Evolutionary conservation across 2,888 invertebrate genomes (phyloP).

Genomic region (Rhorus exstirpatorius): DNA sequence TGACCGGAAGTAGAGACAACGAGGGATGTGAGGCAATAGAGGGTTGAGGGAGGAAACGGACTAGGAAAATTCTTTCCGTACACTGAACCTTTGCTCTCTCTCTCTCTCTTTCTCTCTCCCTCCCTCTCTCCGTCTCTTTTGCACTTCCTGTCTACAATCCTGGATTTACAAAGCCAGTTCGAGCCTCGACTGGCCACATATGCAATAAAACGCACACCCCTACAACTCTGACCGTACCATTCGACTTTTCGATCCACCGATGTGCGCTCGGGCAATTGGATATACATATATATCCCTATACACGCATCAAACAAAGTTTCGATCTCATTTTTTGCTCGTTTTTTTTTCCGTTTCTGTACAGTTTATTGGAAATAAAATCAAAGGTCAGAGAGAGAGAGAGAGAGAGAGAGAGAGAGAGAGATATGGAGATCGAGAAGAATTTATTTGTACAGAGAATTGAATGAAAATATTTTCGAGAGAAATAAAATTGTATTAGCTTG

Average conservation of each 20-base stretch:
- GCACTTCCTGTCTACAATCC: slow-evolving; percentile 44
- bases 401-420: background rate
- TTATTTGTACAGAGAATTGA: background rate
- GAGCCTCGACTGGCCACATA: slow-evolving; percentile 30
- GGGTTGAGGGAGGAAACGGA: slow-evolving; percentile 22
- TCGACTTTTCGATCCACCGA: slow-evolving; percentile 38
- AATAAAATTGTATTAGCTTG: background rate
- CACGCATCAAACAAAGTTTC: slow-evolving; percentile 23
- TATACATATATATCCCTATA: too few species aligned
- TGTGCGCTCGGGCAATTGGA: slow-evolving; percentile 37
- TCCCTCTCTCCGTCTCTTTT: slow-evolving; percentile 6
- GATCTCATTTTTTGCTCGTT: slow-evolving; percentile 18
- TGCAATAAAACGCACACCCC: slow-evolving; percentile 51
- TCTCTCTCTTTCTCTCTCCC: slow-evolving; percentile 21
- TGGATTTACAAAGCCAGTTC: slow-evolving; percentile 54
- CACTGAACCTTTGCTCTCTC: slow-evolving; percentile 39
- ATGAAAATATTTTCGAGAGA: slow-evolving; percentile 8
- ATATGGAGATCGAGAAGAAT: too few species aligned
- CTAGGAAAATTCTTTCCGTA: slow-evolving; percentile 49
- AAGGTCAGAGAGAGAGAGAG: background rate
- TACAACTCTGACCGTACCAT: slow-evolving; percentile 31
- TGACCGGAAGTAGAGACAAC: slow-evolving; percentile 19
- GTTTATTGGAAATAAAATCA: slow-evolving; percentile 6
- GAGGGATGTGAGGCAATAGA: slow-evolving; percentile 36
- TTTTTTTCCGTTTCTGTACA: slow-evolving; percentile 1